Percentiles rank a stretch among this genome's conserved stretches.
phyloP scores from a whole-genome alignment of 1,140 invertebrate species.

The Heliothis subflexa region DNA sequence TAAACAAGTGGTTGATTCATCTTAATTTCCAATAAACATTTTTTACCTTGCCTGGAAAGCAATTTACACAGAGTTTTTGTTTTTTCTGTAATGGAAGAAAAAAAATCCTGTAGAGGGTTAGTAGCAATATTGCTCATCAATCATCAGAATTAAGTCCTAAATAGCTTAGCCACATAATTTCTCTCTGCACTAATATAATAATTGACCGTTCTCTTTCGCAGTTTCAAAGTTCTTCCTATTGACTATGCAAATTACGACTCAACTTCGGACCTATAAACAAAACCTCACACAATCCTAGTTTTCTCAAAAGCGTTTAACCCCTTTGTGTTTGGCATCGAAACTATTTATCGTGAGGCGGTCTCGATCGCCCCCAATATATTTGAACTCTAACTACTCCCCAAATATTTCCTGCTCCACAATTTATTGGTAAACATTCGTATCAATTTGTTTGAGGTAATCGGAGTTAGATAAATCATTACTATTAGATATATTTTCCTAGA shows the following conservation, averaged over 20 bases:
- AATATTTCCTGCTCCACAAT: constrained; percentile 47
- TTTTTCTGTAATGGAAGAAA: too few species aligned
- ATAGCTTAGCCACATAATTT: background rate
- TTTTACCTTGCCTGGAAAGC: too few species aligned
- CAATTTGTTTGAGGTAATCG: constrained; percentile 43
- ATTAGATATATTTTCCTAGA: background rate
- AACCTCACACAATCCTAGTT: constrained; percentile 20
- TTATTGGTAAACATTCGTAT: constrained; percentile 45
- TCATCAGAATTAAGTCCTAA: too few species aligned
- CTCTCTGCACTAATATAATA: background rate
- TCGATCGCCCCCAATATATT: constrained; percentile 45
- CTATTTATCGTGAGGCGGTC: constrained; percentile 41
- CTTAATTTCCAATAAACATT: too few species aligned
- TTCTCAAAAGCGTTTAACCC: constrained; percentile 33
- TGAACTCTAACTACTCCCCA: constrained; percentile 42
- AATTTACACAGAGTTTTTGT: too few species aligned
- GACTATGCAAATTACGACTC: constrained; percentile 10
- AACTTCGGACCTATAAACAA: constrained; percentile 15
- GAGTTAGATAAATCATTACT: constrained; percentile 22
- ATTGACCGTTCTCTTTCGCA: background rate
- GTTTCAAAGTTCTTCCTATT: background rate
- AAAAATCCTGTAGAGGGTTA: too few species aligned
- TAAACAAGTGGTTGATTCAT: too few species aligned
- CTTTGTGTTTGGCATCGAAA: constrained; percentile 42
- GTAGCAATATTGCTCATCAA: too few species aligned